A percentile compares a stretch with the other conserved stretches of the same genome.
phyloP scores from a whole-genome alignment of 2,888 invertebrate species.

The Atherix ibis region DNA sequence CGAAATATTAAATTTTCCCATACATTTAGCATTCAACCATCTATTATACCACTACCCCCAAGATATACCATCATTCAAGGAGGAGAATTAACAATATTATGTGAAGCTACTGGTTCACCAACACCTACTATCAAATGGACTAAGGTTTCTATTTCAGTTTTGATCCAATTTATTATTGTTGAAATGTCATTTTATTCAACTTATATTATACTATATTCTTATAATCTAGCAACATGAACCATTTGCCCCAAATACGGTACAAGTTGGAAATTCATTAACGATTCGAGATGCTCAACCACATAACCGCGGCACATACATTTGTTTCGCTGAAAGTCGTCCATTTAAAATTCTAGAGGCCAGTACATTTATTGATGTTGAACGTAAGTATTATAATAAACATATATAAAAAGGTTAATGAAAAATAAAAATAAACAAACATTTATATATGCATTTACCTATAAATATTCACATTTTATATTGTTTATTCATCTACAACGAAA shows the following conservation, averaged over 20 bases:
- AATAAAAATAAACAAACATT: slow-evolving; percentile 1
- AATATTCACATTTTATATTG: too few relatives aligned
- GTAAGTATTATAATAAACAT: slow-evolving; percentile 38
- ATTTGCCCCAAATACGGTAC: slow-evolving; percentile 42
- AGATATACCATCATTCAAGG: slow-evolving; percentile 41
- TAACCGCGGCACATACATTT: slow-evolving; percentile 75
- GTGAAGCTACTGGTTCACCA: slow-evolving; percentile 59
- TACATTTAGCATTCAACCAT: too few relatives aligned
- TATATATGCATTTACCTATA: not conserved
- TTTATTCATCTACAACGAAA: too few relatives aligned
- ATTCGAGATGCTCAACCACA: slow-evolving; percentile 50
- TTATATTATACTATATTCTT: not conserved
- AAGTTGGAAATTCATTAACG: slow-evolving; percentile 46
- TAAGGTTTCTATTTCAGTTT: slow-evolving; percentile 35
- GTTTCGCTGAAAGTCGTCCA: slow-evolving; percentile 50
- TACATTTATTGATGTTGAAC: slow-evolving; percentile 67
- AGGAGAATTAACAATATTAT: slow-evolving; percentile 44
- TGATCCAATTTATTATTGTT: not conserved
- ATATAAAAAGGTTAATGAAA: not conserved
- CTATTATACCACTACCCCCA: too few relatives aligned
- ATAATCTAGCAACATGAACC: slow-evolving; percentile 28
- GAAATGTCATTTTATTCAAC: not conserved
- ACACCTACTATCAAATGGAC: slow-evolving; percentile 68
- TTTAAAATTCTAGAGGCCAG: slow-evolving; percentile 47
- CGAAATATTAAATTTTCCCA: too few relatives aligned